A percentile compares a stretch with the other conserved stretches of the same genome.
Conservation (phyloP, 2,113 vertebrate genomes). For the Kryptolebias marmoratus region DNA sequence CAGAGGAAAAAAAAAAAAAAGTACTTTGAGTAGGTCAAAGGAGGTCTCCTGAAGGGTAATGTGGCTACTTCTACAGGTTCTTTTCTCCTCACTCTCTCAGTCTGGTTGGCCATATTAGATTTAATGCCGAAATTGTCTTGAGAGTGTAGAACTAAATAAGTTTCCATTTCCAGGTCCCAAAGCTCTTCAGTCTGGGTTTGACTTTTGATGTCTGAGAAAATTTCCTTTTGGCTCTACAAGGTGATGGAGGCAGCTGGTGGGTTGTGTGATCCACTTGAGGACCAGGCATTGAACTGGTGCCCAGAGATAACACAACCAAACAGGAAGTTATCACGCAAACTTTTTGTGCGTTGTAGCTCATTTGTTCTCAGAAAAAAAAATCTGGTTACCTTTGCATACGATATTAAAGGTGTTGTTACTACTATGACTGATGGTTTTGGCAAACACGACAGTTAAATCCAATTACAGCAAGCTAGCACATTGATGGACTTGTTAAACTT, state of each 20-base stretch:
- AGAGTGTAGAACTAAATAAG: conserved; percentile 70
- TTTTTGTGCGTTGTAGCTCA: neutral
- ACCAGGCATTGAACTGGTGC: neutral
- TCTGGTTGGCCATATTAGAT: conserved; percentile 63
- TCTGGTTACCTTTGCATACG: too few relatives aligned
- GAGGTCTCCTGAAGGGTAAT: conserved; percentile 68
- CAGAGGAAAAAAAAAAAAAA: conserved; percentile 31
- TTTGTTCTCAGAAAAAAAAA: too few relatives aligned
- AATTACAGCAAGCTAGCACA: conserved; percentile 3
- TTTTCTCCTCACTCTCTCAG: conserved; percentile 31
- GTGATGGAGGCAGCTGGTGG: conserved; percentile 32
- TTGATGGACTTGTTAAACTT: conserved; percentile 56
- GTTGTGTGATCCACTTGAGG: conserved; percentile 12
- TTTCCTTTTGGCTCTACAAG: conserved; percentile 51
- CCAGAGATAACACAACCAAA: neutral
- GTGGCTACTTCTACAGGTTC: conserved; percentile 56
- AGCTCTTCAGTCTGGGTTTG: conserved; percentile 46
- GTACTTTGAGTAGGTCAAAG: conserved; percentile 45
- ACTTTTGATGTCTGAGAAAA: conserved; percentile 72
- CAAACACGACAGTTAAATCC: too few relatives aligned
- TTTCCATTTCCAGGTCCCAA: conserved; percentile 73
- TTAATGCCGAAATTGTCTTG: conserved; percentile 68
- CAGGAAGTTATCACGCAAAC: neutral
- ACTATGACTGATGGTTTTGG: too few relatives aligned
- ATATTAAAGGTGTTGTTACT: too few relatives aligned